A percentile compares a stretch with the other conserved stretches of the same genome.
Evolutionary conservation across 1,140 invertebrate species (phyloP).

Genomic region (Diploscapter pachys): DNA sequence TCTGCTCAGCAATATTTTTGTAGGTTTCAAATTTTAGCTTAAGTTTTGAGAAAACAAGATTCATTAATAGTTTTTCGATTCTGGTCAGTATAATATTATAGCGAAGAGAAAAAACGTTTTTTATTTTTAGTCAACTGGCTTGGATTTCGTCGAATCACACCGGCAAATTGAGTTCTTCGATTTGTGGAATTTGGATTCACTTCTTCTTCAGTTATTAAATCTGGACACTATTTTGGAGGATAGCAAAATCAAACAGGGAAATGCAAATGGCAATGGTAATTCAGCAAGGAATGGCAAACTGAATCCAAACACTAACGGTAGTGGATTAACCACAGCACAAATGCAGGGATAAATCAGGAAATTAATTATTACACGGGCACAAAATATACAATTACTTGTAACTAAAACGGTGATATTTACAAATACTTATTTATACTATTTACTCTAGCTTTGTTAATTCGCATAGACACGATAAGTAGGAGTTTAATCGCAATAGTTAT

Average conservation of each 20-base stretch:
- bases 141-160: slow-evolving; percentile 53
- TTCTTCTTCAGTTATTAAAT: slow-evolving; percentile 32
- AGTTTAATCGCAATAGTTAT: too few species aligned
- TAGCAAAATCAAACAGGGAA: neutral
- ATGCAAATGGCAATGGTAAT: neutral
- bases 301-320: too few species aligned
- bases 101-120: neutral
- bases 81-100: too few species aligned
- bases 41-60: neutral
- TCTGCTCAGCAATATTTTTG: slow-evolving; percentile 51
- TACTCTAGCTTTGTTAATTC: too few species aligned
- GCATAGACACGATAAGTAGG: too few species aligned
- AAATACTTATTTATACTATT: too few species aligned
- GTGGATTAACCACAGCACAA: too few species aligned
- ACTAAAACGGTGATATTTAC: too few species aligned
- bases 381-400: too few species aligned
- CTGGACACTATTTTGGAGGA: slow-evolving; percentile 28
- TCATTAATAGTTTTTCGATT: too few species aligned
- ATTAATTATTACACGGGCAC: too few species aligned
- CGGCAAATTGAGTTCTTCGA: slow-evolving; percentile 55
- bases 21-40: slow-evolving; percentile 32
- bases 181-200: slow-evolving; percentile 41
- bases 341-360: too few species aligned
- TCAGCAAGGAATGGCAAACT: neutral
- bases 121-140: slow-evolving; percentile 47